Evolutionary conservation across 2,797 vertebrate species (phyloP).

Genomic region (Austrolebias charrua): DNA sequence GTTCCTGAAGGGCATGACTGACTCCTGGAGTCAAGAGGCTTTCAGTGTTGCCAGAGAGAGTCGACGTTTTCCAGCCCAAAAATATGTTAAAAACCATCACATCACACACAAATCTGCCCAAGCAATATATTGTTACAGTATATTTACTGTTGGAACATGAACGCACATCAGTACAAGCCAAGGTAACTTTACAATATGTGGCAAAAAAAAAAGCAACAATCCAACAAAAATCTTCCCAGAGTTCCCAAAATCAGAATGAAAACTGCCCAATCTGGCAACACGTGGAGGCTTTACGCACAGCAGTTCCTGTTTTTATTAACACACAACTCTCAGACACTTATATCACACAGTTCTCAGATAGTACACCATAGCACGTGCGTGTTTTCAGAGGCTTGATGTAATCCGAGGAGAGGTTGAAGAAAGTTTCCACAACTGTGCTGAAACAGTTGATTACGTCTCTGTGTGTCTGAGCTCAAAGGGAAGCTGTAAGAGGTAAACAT

Average conservation of each 20-base stretch:
- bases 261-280: too few relatives aligned
- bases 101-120: too few relatives aligned
- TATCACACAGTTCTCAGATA: slow-evolving; percentile 67
- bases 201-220: too few relatives aligned
- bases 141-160: too few relatives aligned
- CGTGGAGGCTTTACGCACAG: slow-evolving; percentile 58
- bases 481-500: slow-evolving; percentile 78
- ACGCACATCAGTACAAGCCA: too few relatives aligned
- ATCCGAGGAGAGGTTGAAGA: slow-evolving; percentile 73
- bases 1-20: slow-evolving; percentile 55
- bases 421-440: slow-evolving; percentile 70
- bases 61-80: too few relatives aligned
- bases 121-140: too few relatives aligned
- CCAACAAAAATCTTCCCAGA: too few relatives aligned
- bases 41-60: too few relatives aligned
- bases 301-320: slow-evolving; percentile 72
- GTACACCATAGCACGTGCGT: slow-evolving; percentile 71
- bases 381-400: slow-evolving; percentile 71
- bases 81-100: too few relatives aligned
- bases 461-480: slow-evolving; percentile 69
- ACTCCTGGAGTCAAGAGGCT: slow-evolving; percentile 62
- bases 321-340: slow-evolving; percentile 63
- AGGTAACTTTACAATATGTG: too few relatives aligned
- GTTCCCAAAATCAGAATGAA: too few relatives aligned
- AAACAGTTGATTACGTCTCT: slow-evolving; percentile 73